Percentiles rank a stretch among this genome's conserved stretches.
phyloP scores from a whole-genome alignment of 2,113 vertebrate species.

The Dissostichus mawsoni region DNA sequence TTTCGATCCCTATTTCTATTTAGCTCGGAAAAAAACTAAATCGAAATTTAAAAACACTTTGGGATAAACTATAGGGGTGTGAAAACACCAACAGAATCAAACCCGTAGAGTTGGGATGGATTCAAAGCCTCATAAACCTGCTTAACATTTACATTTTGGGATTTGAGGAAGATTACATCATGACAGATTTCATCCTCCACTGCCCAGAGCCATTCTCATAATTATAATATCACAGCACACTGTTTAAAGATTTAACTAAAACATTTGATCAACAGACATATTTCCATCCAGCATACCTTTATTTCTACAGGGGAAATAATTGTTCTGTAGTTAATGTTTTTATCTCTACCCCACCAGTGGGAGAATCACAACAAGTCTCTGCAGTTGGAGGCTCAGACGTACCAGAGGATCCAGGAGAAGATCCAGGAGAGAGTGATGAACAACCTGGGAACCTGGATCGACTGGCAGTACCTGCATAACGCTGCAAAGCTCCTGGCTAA shows the following conservation, averaged over 20 bases:
- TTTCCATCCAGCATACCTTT: neutral
- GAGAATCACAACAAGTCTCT: conserved; percentile 99
- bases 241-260: neutral
- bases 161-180: neutral
- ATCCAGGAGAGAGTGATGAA: conserved; percentile 99
- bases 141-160: neutral
- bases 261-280: neutral
- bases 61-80: neutral
- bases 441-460: conserved; percentile 99
- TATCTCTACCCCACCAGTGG: conserved; percentile 85
- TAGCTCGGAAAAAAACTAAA: neutral
- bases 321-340: conserved; percentile 2
- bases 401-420: conserved; percentile 99
- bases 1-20: neutral
- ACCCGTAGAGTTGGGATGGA: neutral
- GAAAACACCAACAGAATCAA: neutral
- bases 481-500: conserved; percentile 98
- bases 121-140: neutral
- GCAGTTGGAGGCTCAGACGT: conserved; percentile 98
- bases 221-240: neutral
- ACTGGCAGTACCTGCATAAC: conserved; percentile 99
- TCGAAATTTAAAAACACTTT: too few species aligned
- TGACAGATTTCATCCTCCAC: neutral
- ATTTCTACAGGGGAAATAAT: neutral
- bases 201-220: neutral